Evolutionary conservation across 2,113 vertebrate species (phyloP).

Genomic region (Symphodus melops): DNA sequence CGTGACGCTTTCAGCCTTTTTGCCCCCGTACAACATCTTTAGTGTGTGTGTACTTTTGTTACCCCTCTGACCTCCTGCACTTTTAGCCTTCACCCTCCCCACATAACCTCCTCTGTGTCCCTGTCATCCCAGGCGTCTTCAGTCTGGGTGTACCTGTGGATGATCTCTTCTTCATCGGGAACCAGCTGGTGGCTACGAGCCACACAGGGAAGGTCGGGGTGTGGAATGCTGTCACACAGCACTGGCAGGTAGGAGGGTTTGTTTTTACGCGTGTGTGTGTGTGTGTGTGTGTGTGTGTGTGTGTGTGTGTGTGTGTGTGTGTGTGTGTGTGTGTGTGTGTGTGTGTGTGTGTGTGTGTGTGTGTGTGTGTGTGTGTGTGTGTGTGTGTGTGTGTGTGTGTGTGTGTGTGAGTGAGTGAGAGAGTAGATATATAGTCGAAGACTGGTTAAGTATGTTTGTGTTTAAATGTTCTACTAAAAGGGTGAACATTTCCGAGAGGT

Average conservation of each 20-base stretch:
- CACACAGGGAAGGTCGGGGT: conserved; percentile 98
- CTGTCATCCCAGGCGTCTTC: conserved; percentile 87
- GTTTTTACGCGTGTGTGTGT: background rate
- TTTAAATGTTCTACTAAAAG: background rate
- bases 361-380: background rate
- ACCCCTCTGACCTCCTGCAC: background rate
- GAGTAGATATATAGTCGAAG: background rate
- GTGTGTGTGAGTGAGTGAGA: background rate
- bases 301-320: background rate
- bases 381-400: background rate
- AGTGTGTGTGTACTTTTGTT: background rate
- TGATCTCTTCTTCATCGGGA: conserved; percentile 97
- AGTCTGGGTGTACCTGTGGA: conserved; percentile 97
- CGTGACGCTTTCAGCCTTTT: no score
- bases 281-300: background rate
- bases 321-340: background rate
- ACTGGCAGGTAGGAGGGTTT: conserved; percentile 90
- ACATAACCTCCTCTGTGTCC: background rate
- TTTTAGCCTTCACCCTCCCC: background rate
- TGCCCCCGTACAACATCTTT: no score
- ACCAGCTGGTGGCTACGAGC: conserved; percentile 97
- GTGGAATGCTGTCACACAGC: conserved; percentile 98
- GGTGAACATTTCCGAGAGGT: background rate
- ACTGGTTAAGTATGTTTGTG: background rate
- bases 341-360: background rate